Percentiles rank a stretch among this genome's conserved stretches.
Evolutionary conservation across 2,888 invertebrate genomes (phyloP).

Genomic region (Synergus laeviventris): DNA sequence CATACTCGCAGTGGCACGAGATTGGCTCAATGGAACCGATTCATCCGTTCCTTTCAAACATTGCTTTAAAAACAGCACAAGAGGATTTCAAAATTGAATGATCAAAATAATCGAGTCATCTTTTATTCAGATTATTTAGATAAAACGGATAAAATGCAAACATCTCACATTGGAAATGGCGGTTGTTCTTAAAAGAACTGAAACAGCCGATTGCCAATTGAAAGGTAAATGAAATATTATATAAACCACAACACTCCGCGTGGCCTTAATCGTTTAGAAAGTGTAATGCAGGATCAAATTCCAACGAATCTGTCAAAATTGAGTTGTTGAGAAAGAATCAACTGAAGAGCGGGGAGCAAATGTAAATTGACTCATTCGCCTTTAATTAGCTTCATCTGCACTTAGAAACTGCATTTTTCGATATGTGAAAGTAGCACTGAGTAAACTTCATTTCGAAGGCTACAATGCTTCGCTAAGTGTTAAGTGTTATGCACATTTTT

Average conservation of each 20-base stretch:
- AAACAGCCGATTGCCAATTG: too few species aligned
- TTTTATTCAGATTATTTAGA: too few species aligned
- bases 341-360: neutral
- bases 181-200: too few species aligned
- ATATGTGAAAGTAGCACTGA: neutral
- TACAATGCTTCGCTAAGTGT: neutral
- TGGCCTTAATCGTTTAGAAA: neutral
- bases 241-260: neutral
- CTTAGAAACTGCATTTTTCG: neutral
- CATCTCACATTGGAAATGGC: too few species aligned
- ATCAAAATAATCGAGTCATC: neutral
- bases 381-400: neutral
- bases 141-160: too few species aligned
- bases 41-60: slow-evolving; percentile 36
- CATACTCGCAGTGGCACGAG: slow-evolving; percentile 30
- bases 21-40: slow-evolving; percentile 3
- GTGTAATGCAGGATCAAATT: neutral
- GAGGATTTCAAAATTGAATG: neutral
- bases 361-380: neutral
- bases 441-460: neutral
- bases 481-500: neutral
- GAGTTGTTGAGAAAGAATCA: neutral
- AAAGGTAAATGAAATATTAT: too few species aligned
- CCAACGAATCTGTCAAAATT: neutral
- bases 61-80: slow-evolving; percentile 1